Evolutionary conservation across 2,888 invertebrate genomes (phyloP).

Genomic region (Salpingus planirostris): DNA sequence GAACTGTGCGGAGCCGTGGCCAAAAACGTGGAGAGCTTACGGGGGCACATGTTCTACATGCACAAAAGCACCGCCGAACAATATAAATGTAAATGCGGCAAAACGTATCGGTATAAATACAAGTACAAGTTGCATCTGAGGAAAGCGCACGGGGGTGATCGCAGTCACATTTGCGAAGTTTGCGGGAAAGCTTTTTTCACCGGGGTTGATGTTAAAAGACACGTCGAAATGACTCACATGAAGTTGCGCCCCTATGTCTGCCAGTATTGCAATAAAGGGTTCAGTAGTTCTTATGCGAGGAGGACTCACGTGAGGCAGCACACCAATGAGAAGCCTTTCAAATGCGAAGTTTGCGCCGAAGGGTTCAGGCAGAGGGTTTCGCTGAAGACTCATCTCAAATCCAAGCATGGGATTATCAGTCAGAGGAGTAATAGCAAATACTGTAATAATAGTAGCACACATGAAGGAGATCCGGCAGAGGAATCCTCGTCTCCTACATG

Average conservation of each 20-base stretch:
- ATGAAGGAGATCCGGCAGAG: too few relatives aligned
- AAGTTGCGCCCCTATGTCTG: conserved; percentile 24
- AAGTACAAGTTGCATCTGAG: conserved; percentile 28
- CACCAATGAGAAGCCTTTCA: conserved; percentile 26
- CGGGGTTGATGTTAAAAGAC: conserved; percentile 19
- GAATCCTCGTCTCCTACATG: too few relatives aligned
- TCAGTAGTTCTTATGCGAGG: conserved; percentile 23
- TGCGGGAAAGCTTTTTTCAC: conserved; percentile 26
- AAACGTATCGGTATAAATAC: conserved; percentile 26
- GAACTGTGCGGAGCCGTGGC: conserved; percentile 29
- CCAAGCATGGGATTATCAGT: conserved; percentile 26
- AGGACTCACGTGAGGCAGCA: conserved; percentile 26
- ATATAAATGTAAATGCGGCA: conserved; percentile 31
- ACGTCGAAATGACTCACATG: conserved; percentile 24
- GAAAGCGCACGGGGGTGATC: conserved; percentile 26
- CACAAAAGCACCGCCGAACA: conserved; percentile 26
- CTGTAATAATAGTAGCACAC: too few relatives aligned
- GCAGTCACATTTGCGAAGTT: conserved; percentile 25
- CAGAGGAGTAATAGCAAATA: too few relatives aligned
- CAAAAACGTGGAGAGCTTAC: conserved; percentile 31
- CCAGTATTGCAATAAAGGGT: conserved; percentile 23
- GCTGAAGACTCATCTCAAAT: conserved; percentile 27
- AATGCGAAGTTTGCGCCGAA: conserved; percentile 22
- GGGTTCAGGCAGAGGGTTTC: conserved; percentile 29
- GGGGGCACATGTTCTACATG: conserved; percentile 31